Conservation (phyloP, 2,888 invertebrate species). For the Cephalotes varians region DNA sequence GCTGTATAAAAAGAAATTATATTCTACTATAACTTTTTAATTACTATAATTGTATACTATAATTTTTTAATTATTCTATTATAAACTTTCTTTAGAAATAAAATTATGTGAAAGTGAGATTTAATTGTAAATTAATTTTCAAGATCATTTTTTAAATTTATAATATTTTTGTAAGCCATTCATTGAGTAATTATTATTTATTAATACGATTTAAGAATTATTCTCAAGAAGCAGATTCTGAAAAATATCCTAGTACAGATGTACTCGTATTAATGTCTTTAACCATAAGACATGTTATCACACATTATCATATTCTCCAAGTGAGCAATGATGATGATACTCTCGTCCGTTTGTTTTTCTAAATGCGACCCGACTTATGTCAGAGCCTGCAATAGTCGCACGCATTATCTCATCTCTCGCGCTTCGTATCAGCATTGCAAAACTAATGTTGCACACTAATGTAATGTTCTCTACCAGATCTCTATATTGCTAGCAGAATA, state of each 20-base stretch:
- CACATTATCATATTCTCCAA: background rate
- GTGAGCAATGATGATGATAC: background rate
- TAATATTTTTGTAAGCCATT: background rate
- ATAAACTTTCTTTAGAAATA: background rate
- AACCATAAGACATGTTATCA: background rate
- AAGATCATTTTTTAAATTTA: background rate
- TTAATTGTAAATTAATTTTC: constrained; percentile 12
- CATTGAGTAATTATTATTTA: background rate
- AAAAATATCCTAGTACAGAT: constrained; percentile 5
- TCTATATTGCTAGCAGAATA: constrained; percentile 90
- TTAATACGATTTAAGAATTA: background rate
- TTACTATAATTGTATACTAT: background rate
- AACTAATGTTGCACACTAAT: constrained; percentile 3
- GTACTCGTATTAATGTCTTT: background rate
- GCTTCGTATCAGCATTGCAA: constrained; percentile 31
- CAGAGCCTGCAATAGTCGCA: background rate
- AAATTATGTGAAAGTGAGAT: background rate
- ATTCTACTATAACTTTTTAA: background rate
- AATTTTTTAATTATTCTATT: background rate
- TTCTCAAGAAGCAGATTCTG: background rate
- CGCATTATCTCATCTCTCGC: constrained; percentile 2
- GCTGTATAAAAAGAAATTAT: background rate
- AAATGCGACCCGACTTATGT: background rate
- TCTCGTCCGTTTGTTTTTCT: background rate
- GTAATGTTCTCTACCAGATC: constrained; percentile 89